Base-by-base conservation (phyloP, 2,797 vertebrate genomes). In the Sebastiscus tertius region DNA sequence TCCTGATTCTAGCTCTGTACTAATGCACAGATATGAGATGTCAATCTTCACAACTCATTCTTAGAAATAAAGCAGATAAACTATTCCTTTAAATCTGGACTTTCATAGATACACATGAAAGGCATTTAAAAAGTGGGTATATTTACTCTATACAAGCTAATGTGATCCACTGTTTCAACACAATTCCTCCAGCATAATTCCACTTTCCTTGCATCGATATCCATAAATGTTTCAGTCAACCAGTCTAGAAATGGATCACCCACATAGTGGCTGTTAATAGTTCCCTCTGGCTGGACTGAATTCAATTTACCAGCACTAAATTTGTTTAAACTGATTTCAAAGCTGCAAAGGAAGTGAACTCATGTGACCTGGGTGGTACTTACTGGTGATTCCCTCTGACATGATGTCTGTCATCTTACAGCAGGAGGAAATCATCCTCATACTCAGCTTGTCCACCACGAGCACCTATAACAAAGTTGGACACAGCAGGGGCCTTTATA, bases 341-440 rank as follows among this genome's bases (percentile, higher is more conserved):
- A 34, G 46, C 34, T 66, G 2, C 8, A 76, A 14, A 8, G 74
- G 11, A 22, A n/a, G 12, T 20, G 18, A 69, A 5, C 2, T 49
- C 9, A n/a, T 12, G 52, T 26, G 33, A 54, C 18, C 13, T 6
- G n/a, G 2, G 16, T 16, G 20, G 3, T 33, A 73, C 71, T 62
- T 93, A 99, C 98, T 99, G 71, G 98, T 99, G 60, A 99, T 98
- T 72, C 98, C 98, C 90, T 99, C 98, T 0, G 98, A 99, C 98
- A 99, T 98, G 93, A 99, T 99, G 92, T 99, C 97, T 0, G 98
- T 99, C 98, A 99, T 99, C 94, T 97, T 99, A 90, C 98, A 99
- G 93, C 98, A 99, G 79, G 98, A 99, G 0, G 98, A 99, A 22
- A 99, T 91, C 98, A 99, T 99, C 75, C 97, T 96, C 97, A 99